These are phyloP conservation scores for Hypocryptadius cinnamomeus DNA, from an alignment of 2,113 vertebrate species.

Conservation along the genomic window DNA sequence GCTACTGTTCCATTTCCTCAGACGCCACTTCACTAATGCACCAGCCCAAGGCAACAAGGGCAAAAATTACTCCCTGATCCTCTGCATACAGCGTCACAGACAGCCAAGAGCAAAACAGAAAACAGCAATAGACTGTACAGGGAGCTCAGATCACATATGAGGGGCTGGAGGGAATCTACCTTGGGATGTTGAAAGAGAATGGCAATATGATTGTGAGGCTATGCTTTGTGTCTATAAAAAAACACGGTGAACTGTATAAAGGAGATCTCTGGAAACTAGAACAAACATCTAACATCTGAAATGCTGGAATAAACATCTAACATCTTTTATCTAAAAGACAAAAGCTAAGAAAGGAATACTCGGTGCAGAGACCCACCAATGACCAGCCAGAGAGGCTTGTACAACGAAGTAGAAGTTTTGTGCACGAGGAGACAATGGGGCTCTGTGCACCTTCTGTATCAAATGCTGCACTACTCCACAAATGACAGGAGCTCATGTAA, in stretches of 20 bases:
- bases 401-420: background rate
- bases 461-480: background rate
- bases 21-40: background rate
- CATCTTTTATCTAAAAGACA: background rate
- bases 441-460: background rate
- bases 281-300: background rate
- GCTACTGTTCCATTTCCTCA: background rate
- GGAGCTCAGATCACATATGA: background rate
- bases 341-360: background rate
- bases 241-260: fast-evolving
- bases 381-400: background rate
- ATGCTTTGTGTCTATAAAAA: background rate
- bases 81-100: background rate
- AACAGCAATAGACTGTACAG: background rate
- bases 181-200: background rate
- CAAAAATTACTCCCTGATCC: background rate
- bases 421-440: background rate
- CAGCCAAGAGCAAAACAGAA: background rate
- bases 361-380: background rate
- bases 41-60: background rate
- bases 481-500: background rate
- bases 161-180: background rate
- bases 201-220: background rate
- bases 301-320: background rate
- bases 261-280: background rate